phyloP scores from a whole-genome alignment of 2,113 vertebrate genomes.

The Verasper variegatus region DNA sequence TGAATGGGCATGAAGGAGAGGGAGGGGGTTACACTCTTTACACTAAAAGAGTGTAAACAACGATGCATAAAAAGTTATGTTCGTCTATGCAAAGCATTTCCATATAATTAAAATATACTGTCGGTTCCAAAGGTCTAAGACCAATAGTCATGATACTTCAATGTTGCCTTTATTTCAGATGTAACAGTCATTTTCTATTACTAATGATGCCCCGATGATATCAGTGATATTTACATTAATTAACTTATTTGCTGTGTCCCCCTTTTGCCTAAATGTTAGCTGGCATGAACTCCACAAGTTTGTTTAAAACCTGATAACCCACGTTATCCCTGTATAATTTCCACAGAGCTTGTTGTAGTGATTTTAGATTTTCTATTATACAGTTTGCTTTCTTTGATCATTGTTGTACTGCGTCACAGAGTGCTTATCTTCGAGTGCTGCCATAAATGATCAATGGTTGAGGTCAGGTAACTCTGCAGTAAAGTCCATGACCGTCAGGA shows the following conservation, averaged over 20 bases:
- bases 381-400: too few relatives aligned
- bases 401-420: not conserved
- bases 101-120: not conserved
- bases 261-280: not conserved
- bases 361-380: too few relatives aligned
- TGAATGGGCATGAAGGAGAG: slow-evolving; percentile 44
- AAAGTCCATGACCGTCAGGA: not conserved
- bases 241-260: not conserved
- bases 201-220: not conserved
- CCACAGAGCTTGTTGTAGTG: not conserved
- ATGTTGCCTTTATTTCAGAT: not conserved
- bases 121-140: not conserved
- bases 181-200: not conserved
- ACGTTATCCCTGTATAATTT: not conserved
- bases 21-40: not conserved
- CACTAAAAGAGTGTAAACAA: slow-evolving; percentile 44
- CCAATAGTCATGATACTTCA: not conserved
- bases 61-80: slow-evolving; percentile 36
- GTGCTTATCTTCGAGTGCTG: not conserved
- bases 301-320: not conserved
- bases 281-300: not conserved
- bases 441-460: not conserved
- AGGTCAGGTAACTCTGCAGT: not conserved
- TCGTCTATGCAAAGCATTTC: slow-evolving; percentile 38
- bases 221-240: not conserved